These are phyloP conservation scores for Nothura maculosa DNA, from an alignment of 2,797 vertebrate genomes.

Conservation along the genomic window DNA sequence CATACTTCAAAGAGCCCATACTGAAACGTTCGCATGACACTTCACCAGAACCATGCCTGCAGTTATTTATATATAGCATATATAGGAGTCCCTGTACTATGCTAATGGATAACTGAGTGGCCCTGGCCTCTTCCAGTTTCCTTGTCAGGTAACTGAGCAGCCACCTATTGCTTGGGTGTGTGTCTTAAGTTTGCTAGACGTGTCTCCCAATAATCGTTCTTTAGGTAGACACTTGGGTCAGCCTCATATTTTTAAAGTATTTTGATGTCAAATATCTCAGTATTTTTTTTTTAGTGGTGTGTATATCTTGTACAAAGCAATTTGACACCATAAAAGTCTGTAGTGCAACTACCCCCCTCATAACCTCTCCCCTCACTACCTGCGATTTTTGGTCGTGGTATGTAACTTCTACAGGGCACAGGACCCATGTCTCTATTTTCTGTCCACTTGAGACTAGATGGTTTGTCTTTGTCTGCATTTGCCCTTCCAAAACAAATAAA, in stretches of 20 bases:
- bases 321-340: neutral
- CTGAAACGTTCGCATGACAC: accelerated
- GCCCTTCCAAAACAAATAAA: constrained; percentile 49
- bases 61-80: accelerated
- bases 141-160: accelerated
- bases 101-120: neutral
- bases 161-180: neutral
- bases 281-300: neutral
- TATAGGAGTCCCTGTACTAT: neutral
- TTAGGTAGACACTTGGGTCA: neutral
- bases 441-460: constrained; percentile 30
- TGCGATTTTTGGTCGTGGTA: neutral
- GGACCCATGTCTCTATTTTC: constrained; percentile 20
- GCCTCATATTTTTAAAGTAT: neutral
- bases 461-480: constrained; percentile 56
- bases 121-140: neutral
- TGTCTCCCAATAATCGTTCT: neutral
- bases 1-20: neutral
- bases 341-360: neutral
- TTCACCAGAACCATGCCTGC: neutral
- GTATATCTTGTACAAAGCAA: neutral
- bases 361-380: neutral
- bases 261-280: neutral
- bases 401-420: neutral
- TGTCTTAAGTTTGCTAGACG: neutral